Evolutionary conservation across 1,140 invertebrate species (phyloP), one percentile per base, ranked within the genome.

Genomic region (Aphaenogaster ashmeadi): DNA sequence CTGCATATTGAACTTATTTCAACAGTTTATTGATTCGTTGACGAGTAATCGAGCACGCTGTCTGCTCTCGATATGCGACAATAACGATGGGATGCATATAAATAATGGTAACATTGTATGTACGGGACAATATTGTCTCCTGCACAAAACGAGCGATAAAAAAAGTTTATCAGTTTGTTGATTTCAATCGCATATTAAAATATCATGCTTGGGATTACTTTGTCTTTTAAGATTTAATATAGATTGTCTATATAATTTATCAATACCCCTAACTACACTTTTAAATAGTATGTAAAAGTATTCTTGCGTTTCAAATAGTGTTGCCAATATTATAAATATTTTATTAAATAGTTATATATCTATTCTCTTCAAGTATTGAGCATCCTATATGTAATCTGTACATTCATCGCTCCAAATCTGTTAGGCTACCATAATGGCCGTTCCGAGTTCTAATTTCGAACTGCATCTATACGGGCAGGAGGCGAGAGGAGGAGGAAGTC

Each of bases 1-100:
- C 41, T 74, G 54, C 67, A 83, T 83, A 84, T 84, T 64, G 80
- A 84, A 74, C 80, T 84, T 74, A 84, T 75, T 84, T 75, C 69
- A 75, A 84, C 44, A 84, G 80, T 84, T 75, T 84, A 84, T 84
- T 84, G 80, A 84, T 75, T 84, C 80, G 69, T 75, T 75, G 80
- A 84, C 80, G 80, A 84, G 69, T 84, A 84, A 84, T 84, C 69
- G 80, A 84, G 69, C 80, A 64, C 80, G 41, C 54, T 44, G 80
- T 60, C 69, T 60, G 56, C 41, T 84, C 54, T 75, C 80, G 58
- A 84, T 84, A 60, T 74, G 41, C 44, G 69, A 74, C 80, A 75
- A 71, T 64, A 67, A 50, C 60, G 47, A 69, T 60, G 38, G 80
- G 41, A 84, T 47, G 69, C 41, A 33, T 84, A 74, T 84, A 84